phyloP scores from a whole-genome alignment of 2,888 invertebrate genomes.

The Tubiluchus corallicola region DNA sequence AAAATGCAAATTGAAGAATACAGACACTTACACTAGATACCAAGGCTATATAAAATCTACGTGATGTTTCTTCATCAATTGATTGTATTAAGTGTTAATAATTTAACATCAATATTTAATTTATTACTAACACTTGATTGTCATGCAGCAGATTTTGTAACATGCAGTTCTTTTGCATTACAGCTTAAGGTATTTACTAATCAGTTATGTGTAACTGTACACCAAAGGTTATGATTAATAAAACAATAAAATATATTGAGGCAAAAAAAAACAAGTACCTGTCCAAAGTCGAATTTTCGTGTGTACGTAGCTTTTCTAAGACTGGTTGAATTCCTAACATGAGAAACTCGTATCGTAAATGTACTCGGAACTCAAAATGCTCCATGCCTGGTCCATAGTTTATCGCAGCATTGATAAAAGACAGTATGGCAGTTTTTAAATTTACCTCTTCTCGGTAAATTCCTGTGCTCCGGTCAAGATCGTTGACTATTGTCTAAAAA shows the following conservation, averaged over 20 bases:
- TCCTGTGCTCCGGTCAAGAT: slow-evolving; percentile 72
- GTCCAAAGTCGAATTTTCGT: slow-evolving; percentile 82
- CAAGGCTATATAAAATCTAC: too few species aligned
- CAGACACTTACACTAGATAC: too few species aligned
- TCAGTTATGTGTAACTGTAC: slow-evolving; percentile 11
- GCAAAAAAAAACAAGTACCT: slow-evolving; percentile 27
- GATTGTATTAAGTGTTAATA: too few species aligned
- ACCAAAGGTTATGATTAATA: slow-evolving; percentile 6
- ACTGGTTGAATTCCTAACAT: slow-evolving; percentile 93
- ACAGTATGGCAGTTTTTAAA: slow-evolving; percentile 91
- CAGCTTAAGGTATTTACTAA: too few species aligned
- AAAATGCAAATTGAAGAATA: too few species aligned
- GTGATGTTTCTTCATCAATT: too few species aligned
- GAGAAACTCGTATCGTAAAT: slow-evolving; percentile 81
- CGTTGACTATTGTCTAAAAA: slow-evolving; percentile 62
- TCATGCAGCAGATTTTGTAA: too few species aligned
- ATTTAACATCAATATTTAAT: too few species aligned
- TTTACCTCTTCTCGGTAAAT: slow-evolving; percentile 79
- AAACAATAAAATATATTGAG: slow-evolving; percentile 11
- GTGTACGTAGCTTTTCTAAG: slow-evolving; percentile 73
- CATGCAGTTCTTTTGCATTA: too few species aligned
- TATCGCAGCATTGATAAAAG: slow-evolving; percentile 84
- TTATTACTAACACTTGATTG: too few species aligned
- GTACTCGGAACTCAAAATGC: slow-evolving; percentile 75
- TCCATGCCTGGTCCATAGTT: slow-evolving; percentile 84